Evolutionary conservation across 1,140 invertebrate species (phyloP), one percentile per base, ranked within the genome.

Genomic region (Drosophila miranda): DNA sequence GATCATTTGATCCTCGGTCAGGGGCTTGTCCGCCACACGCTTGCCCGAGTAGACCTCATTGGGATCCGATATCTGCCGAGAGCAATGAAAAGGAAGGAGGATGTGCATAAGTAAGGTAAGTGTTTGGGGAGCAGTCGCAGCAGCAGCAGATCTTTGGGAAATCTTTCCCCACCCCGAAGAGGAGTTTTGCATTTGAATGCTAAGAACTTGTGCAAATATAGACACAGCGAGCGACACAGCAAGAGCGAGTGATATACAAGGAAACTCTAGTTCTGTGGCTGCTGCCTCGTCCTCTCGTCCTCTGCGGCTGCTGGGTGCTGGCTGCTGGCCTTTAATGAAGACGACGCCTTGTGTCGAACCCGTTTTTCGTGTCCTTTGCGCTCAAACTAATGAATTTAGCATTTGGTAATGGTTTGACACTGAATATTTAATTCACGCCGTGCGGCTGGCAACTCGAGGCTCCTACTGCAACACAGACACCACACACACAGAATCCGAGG

Each of bases 1-100:
- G 71, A 98, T 96, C 94, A 98, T 96, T 92, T 98, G 97, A 93
- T 98, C 97, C 92, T 97, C 97, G 1, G 96, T 96, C 11, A 99
- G 92, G 6, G 96, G 95, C 69, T 95, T 95, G 90, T 98, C 97
- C 1, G 97, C 95, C 3, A 98, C 95, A 67, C 97, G 92, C 80
- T 96, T 97, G 14, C 97, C 98, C 21, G 96, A 96, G 92, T 98
- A 99, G 28, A 98, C 95, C 92, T 99, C 98, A 86, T 96, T 95
- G 0, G 97, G 96, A 92, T 99, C 97, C 9, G 97, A 96, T 49
- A 98, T 94, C 93, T 97, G 91, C 2, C 9, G 28, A 38, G 11
- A 14, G n/a, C 8, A 59, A 21, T 2, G 19, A 1, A 92, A 14
- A 14, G n/a, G 13, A 59, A 21, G 6, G 11, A 6, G 43, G 19